Conservation (phyloP, 2,797 vertebrate species). For the Leontopithecus rosalia region DNA sequence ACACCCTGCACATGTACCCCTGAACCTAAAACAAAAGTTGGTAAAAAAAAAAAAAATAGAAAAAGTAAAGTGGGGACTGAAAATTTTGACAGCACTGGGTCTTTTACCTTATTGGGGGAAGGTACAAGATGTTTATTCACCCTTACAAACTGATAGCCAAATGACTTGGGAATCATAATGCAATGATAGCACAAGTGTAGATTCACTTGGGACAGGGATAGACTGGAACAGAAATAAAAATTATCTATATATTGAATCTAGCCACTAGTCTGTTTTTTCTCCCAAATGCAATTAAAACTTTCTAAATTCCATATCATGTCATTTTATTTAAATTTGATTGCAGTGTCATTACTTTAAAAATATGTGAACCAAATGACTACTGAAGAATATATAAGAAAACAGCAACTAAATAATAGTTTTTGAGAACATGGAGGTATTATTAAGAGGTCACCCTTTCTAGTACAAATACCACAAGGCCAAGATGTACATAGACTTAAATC, state of each 20-base stretch:
- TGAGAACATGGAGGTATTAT: neutral
- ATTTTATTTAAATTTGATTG: neutral
- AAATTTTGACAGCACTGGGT: neutral
- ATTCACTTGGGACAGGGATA: neutral
- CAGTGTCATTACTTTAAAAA: neutral
- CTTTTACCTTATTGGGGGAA: accelerated
- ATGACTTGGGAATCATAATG: neutral
- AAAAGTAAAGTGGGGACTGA: neutral
- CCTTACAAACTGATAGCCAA: neutral
- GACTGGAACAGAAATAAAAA: neutral
- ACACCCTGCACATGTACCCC: neutral
- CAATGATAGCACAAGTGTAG: neutral
- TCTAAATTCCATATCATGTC: neutral
- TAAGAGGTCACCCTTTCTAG: neutral
- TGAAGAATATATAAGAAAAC: neutral
- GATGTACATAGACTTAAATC: neutral
- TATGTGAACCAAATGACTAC: neutral
- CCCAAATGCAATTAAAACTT: neutral
- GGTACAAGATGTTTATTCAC: neutral
- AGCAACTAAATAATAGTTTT: neutral
- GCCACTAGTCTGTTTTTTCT: too few species aligned
- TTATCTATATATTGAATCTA: neutral
- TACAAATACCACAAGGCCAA: neutral
- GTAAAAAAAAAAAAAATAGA: neutral
- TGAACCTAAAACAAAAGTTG: neutral